A percentile compares a stretch with the other conserved stretches of the same genome.
These are phyloP conservation scores for Papilio protenor DNA, from an alignment of 2,888 invertebrate species.

Conservation along the genomic window DNA sequence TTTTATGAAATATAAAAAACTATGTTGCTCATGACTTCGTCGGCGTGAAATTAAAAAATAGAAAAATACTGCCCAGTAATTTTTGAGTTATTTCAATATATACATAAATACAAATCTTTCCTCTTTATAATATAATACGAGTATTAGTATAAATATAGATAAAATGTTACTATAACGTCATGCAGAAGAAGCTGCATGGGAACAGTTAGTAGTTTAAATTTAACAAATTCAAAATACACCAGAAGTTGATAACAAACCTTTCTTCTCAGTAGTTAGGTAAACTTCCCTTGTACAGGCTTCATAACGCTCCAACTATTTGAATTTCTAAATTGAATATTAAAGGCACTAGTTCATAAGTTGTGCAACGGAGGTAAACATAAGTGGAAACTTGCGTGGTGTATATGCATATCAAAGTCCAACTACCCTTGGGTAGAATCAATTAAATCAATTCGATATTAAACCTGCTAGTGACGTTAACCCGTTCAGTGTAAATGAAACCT, in stretches of 20 bases:
- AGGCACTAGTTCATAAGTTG: conserved; percentile 15
- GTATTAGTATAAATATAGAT: not conserved
- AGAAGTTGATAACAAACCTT: not conserved
- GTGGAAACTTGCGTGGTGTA: conserved; percentile 10
- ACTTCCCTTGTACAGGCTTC: conserved; percentile 7
- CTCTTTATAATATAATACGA: too few relatives aligned
- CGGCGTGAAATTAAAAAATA: too few relatives aligned
- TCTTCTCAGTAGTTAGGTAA: not conserved
- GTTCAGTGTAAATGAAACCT: not conserved
- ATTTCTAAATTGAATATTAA: conserved; percentile 36
- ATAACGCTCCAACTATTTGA: conserved; percentile 30
- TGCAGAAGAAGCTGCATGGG: too few relatives aligned
- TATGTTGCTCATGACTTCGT: too few relatives aligned
- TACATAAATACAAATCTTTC: too few relatives aligned
- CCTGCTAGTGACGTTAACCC: not conserved
- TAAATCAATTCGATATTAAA: conserved; percentile 14
- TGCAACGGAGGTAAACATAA: conserved; percentile 20
- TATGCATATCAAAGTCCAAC: conserved; percentile 31
- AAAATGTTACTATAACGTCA: not conserved
- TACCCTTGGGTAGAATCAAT: conserved; percentile 9
- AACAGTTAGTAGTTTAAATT: not conserved
- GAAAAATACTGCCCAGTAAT: too few relatives aligned
- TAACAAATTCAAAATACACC: not conserved
- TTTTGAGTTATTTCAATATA: too few relatives aligned
- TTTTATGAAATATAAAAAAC: too few relatives aligned